Conservation (phyloP, 1,140 invertebrate species). For the Agrypnia vestita region DNA sequence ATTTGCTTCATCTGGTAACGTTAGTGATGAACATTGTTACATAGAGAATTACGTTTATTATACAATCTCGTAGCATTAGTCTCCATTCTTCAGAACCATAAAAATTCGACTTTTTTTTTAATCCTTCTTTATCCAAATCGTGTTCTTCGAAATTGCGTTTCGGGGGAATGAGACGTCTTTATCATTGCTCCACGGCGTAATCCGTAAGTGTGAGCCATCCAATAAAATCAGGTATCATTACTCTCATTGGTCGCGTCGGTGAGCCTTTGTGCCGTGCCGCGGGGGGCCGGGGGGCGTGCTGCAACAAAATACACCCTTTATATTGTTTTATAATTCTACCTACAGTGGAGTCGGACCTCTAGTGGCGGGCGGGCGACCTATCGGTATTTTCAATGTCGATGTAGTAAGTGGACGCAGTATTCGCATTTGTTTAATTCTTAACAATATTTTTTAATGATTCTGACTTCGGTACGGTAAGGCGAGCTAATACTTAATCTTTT, state of each 20-base stretch:
- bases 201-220: constrained; percentile 37
- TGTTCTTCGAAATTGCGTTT: not conserved
- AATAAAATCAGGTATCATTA: constrained; percentile 44
- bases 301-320: constrained; percentile 31
- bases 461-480: too few relatives aligned
- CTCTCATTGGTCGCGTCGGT: constrained; percentile 11
- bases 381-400: constrained; percentile 24
- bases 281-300: not conserved
- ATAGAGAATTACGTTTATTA: too few relatives aligned
- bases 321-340: constrained; percentile 45
- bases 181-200: not conserved
- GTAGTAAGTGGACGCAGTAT: too few relatives aligned
- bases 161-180: not conserved
- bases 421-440: too few relatives aligned
- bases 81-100: too few relatives aligned
- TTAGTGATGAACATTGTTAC: too few relatives aligned
- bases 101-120: too few relatives aligned
- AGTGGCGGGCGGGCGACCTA: not conserved
- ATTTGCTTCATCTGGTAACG: too few relatives aligned
- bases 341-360: constrained; percentile 13
- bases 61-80: too few relatives aligned
- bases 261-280: constrained; percentile 24
- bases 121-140: too few relatives aligned
- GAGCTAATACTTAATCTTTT: too few relatives aligned
- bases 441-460: too few relatives aligned